A percentile compares a stretch with the other conserved stretches of the same genome.
Evolutionary conservation across 1,140 invertebrate species (phyloP).

Genomic region (Leptopilina clavipes): DNA sequence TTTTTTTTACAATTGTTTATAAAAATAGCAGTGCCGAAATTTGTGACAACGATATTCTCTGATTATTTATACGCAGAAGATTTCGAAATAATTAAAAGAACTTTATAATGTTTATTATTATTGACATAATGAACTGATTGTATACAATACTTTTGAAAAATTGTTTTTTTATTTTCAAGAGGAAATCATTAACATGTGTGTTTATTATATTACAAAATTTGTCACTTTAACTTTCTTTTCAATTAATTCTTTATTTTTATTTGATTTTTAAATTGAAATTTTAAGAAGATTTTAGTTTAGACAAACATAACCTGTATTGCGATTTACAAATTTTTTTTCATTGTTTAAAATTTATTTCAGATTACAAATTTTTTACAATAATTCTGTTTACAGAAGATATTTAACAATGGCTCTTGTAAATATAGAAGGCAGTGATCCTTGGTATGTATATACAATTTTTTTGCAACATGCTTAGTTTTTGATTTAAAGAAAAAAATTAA

Average conservation of each 20-base stretch:
- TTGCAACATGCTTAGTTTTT: neutral
- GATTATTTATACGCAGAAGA: neutral
- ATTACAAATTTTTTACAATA: neutral
- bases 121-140: neutral
- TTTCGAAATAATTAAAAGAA: neutral
- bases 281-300: neutral
- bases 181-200: neutral
- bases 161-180: neutral
- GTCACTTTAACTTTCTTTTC: neutral
- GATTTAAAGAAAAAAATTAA: neutral
- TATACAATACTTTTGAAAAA: neutral
- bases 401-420: conserved; percentile 69
- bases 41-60: neutral
- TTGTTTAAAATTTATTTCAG: neutral
- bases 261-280: neutral
- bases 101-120: neutral
- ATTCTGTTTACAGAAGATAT: neutral
- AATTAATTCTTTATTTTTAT: neutral
- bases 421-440: conserved; percentile 71
- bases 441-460: conserved; percentile 59
- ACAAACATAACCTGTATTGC: conserved; percentile 8
- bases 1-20: neutral
- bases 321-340: no score
- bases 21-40: neutral
- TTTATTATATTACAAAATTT: neutral